Percentiles rank a stretch among this genome's conserved stretches.
Conservation (phyloP, 1,140 invertebrate species). For the Pachyrhynchus sulphureomaculatus region DNA sequence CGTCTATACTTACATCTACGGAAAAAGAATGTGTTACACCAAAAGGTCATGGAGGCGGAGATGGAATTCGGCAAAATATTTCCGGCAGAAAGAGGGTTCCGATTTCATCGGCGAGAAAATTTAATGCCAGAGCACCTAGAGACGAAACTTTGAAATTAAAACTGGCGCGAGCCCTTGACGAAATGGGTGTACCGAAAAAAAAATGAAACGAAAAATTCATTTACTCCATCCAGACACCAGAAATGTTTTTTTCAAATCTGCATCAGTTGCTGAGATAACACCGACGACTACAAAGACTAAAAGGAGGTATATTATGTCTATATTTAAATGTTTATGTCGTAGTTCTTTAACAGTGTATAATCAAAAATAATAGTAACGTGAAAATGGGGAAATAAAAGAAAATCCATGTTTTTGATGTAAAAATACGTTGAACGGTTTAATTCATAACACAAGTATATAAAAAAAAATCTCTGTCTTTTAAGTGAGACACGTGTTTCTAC, state of each 20-base stretch:
- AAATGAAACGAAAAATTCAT: background rate
- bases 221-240: slow-evolving; percentile 1
- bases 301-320: slow-evolving; percentile 19
- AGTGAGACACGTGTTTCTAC: no score
- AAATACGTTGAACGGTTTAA: no score
- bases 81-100: slow-evolving; percentile 24
- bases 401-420: no score
- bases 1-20: background rate
- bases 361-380: no score
- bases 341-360: no score
- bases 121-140: slow-evolving; percentile 19
- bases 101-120: slow-evolving; percentile 34
- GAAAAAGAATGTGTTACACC: slow-evolving; percentile 15
- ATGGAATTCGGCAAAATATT: slow-evolving; percentile 25
- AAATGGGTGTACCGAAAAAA: background rate
- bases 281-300: slow-evolving; percentile 31
- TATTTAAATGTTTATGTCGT: slow-evolving; percentile 5
- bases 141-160: slow-evolving; percentile 30
- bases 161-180: slow-evolving; percentile 25
- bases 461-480: no score
- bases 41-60: slow-evolving; percentile 30
- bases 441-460: no score
- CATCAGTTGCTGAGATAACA: slow-evolving; percentile 38
- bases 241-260: slow-evolving; percentile 25
- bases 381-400: no score